Percentiles rank a stretch among this genome's conserved stretches.
Evolutionary conservation across 2,888 invertebrate species (phyloP).

Genomic region (Teleiodes luculella): DNA sequence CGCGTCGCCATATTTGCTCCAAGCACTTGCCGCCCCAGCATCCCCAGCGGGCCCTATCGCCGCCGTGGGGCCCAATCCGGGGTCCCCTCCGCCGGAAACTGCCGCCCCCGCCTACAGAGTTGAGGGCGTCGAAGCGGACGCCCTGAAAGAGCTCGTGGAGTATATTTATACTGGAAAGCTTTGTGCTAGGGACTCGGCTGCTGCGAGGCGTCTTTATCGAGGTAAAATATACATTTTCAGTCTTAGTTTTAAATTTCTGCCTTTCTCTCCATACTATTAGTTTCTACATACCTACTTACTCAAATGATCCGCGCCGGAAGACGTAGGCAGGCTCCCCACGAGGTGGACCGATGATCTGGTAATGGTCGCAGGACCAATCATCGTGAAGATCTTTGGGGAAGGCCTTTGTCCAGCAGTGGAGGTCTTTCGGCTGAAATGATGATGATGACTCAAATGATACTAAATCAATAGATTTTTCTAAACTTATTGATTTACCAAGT

Average conservation of each 20-base stretch:
- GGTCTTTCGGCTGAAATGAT: no score
- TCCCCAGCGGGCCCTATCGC: slow-evolving; percentile 11
- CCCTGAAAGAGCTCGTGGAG: slow-evolving; percentile 86
- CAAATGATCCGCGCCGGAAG: no score
- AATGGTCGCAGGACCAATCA: no score
- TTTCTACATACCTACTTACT: no score
- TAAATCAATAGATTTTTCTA: no score
- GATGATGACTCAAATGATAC: no score
- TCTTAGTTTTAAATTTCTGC: not conserved
- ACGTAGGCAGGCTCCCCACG: no score
- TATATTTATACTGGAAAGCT: slow-evolving; percentile 89
- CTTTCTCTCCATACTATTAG: no score
- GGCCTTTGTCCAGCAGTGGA: no score
- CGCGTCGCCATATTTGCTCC: slow-evolving; percentile 86
- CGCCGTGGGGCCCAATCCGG: not conserved
- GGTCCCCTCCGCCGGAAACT: not conserved
- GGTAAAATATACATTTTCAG: slow-evolving; percentile 45
- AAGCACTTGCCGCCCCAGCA: slow-evolving; percentile 74
- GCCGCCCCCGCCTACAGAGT: slow-evolving; percentile 30
- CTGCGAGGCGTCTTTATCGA: slow-evolving; percentile 86
- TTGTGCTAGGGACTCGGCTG: slow-evolving; percentile 62
- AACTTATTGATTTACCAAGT: no score
- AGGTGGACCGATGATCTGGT: no score
- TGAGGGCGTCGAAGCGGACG: slow-evolving; percentile 62
- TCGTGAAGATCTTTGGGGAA: no score